Conservation (phyloP, 1,140 invertebrate species). For the Cyrtorhinus lividipennis region DNA sequence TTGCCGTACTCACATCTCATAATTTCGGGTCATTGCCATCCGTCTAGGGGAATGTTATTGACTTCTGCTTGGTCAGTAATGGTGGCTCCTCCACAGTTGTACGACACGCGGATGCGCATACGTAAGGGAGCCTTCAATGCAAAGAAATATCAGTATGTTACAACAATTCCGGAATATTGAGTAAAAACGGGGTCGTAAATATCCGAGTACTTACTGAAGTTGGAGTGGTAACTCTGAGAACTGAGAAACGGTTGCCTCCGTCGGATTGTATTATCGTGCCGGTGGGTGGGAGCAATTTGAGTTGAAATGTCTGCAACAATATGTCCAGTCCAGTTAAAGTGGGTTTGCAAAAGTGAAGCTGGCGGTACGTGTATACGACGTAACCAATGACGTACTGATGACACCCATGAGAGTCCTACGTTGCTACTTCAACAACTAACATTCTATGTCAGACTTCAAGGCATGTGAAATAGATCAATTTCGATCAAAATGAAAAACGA, state of each 20-base stretch:
- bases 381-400: no score
- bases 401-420: no score
- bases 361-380: no score
- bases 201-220: slow-evolving; percentile 45
- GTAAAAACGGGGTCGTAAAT: background rate
- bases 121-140: slow-evolving; percentile 56
- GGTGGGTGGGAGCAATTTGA: slow-evolving; percentile 90
- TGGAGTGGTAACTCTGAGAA: slow-evolving; percentile 77
- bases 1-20: slow-evolving; percentile 5
- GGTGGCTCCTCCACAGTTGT: slow-evolving; percentile 55
- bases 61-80: slow-evolving; percentile 84
- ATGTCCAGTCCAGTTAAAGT: no score
- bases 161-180: background rate
- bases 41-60: slow-evolving; percentile 51
- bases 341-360: no score
- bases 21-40: slow-evolving; percentile 22
- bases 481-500: no score
- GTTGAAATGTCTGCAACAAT: slow-evolving; percentile 88
- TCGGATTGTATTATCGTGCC: slow-evolving; percentile 64
- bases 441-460: no score
- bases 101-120: slow-evolving; percentile 81
- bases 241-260: slow-evolving; percentile 67
- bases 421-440: no score
- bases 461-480: no score
- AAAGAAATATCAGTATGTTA: background rate